Evolutionary conservation across 2,888 invertebrate genomes (phyloP), one percentile per base, ranked within the genome.

Genomic region (Drosophila stalkeri): DNA sequence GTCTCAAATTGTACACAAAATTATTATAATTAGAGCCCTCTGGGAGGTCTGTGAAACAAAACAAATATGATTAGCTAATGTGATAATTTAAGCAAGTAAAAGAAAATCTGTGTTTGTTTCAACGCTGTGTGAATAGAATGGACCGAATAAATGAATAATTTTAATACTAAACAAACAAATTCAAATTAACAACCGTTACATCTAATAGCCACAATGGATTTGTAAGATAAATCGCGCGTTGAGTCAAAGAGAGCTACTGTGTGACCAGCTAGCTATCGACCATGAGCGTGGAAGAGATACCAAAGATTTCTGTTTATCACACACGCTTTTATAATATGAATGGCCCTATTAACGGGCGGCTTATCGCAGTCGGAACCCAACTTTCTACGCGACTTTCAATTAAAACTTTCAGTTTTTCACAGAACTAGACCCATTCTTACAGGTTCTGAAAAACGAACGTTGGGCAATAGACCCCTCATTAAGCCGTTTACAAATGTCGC

Each of bases 331-430:
- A 37, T 66, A 81, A 85, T 70, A 82, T 63, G 57, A 75, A 73
- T 75, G 52, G 68, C 80, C 73, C 72, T 66, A 61, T 70, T 54
- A 73, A 18, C 31, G 3, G 18, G 33, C 63, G 62, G 64, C 72
- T 59, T 67, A 77, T 27, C 47, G 57, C 65, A 65, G 63, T 18
- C 62, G 55, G 52, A 47, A 46, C 47, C 39, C 65, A 69, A 80
- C 82, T 86, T 86, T 84, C 83, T 83, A 72, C 67, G 46, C 59
- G 68, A 80, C 80, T 80, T 80, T 80, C 77, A 80, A 80, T 80
- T 64, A 83, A 70, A 72, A 86, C 83, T 84, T 86, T 86, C 86
- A 65, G 75, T 86, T 84, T 83, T 86, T 59, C 51, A 39, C 37
- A 65, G 64, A 76, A 66, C 69, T 56, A 76, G 62, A 55, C 20